A percentile compares a stretch with the other conserved stretches of the same genome.
Evolutionary conservation across 64 coral and sea anemone genomes (phyloP).

Genomic region (Pocillopora damicornis): DNA sequence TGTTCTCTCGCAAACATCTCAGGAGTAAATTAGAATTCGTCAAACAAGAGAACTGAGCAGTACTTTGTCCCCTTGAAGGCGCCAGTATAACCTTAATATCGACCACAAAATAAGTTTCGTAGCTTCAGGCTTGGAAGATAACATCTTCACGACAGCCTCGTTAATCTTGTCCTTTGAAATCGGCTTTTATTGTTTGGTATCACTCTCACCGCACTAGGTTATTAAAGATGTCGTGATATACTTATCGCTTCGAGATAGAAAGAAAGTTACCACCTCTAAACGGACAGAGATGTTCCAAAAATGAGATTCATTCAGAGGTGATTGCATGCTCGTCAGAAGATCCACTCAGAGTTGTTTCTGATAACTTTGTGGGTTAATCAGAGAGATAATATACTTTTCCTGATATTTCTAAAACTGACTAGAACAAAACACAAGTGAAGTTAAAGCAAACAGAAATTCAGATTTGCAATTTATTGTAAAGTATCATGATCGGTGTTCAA

Average conservation of each 20-base stretch:
- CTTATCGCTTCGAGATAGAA: neutral
- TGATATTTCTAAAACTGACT: neutral
- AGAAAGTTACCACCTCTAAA: neutral
- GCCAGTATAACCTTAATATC: neutral
- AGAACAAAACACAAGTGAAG: neutral
- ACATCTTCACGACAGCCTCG: neutral
- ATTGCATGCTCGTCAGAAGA: neutral
- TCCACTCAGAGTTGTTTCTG: neutral
- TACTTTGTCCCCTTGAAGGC: neutral
- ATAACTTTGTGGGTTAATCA: neutral
- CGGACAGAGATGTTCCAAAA: neutral
- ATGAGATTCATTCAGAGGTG: too few relatives aligned
- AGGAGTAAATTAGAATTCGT: neutral
- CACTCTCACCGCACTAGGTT: neutral
- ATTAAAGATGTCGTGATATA: constrained; percentile 6
- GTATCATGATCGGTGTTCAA: neutral
- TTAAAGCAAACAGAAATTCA: neutral
- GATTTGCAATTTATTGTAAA: neutral
- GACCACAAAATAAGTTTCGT: neutral
- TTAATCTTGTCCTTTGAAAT: constrained; percentile 20
- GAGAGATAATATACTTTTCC: neutral
- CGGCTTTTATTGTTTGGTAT: constrained; percentile 19
- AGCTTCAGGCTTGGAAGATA: constrained; percentile 35
- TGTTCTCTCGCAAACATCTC: neutral
- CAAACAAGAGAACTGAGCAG: neutral